A percentile compares a stretch with the other conserved stretches of the same genome.
Conservation (phyloP, 2,797 vertebrate genomes). For the Characodon lateralis region DNA sequence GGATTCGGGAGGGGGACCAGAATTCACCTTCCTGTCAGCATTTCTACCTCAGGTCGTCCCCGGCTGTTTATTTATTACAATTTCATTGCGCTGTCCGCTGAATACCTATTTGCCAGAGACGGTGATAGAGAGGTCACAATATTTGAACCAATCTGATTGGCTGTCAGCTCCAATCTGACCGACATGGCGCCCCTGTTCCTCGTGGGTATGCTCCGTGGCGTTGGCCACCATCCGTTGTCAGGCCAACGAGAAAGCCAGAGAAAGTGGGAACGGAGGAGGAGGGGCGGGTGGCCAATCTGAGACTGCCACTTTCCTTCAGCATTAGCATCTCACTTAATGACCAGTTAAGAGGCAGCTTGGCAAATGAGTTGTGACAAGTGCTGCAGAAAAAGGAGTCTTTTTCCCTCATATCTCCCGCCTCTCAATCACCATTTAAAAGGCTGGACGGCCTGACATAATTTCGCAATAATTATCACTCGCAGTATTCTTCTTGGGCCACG, state of each 20-base stretch:
- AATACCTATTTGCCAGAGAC: conserved; percentile 81
- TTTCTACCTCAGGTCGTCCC: conserved; percentile 65
- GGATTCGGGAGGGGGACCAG: conserved; percentile 79
- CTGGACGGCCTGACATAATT: conserved; percentile 97
- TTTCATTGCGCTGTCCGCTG: conserved; percentile 57
- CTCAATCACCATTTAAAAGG: conserved; percentile 92
- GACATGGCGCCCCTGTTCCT: conserved; percentile 81
- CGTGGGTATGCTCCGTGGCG: conserved; percentile 86
- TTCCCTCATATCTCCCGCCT: conserved; percentile 88
- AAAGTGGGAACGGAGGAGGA: conserved; percentile 77
- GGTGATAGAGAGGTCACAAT: conserved; percentile 79
- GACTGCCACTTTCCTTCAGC: conserved; percentile 98
- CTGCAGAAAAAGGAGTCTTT: conserved; percentile 90
- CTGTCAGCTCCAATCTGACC: conserved; percentile 89
- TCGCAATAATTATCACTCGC: conserved; percentile 97
- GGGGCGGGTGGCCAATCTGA: conserved; percentile 83
- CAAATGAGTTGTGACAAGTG: conserved; percentile 98
- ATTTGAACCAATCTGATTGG: conserved; percentile 88
- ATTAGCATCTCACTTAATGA: conserved; percentile 98
- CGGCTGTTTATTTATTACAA: conserved; percentile 66
- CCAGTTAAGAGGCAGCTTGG: conserved; percentile 92
- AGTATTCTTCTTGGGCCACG: conserved; percentile 88
- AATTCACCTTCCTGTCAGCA: conserved; percentile 86
- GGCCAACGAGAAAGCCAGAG: conserved; percentile 84
- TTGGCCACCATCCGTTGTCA: conserved; percentile 81